phyloP scores from a whole-genome alignment of 2,797 vertebrate species.

The Chiroxiphia lanceolata region DNA sequence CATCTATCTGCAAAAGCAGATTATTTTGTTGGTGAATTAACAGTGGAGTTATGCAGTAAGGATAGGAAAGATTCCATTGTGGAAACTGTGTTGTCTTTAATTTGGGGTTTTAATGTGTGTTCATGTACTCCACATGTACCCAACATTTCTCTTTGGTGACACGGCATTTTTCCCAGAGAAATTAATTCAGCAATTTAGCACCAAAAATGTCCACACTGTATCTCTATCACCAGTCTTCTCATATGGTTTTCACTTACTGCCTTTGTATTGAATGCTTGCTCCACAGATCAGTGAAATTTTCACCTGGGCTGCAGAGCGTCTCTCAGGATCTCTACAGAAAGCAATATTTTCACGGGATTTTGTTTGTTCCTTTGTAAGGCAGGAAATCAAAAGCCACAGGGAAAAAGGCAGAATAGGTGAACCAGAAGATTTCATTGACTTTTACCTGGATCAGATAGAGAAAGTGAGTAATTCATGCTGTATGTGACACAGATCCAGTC shows the following conservation, averaged over 20 bases:
- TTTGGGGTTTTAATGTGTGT: not conserved
- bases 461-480: conserved; percentile 11
- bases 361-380: not conserved
- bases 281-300: not conserved
- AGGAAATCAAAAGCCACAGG: conserved; percentile 21
- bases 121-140: not conserved
- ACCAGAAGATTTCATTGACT: conserved; percentile 49
- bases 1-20: not conserved
- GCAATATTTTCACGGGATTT: not conserved
- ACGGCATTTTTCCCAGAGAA: not conserved
- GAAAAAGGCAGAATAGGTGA: not conserved
- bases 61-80: not conserved
- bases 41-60: not conserved
- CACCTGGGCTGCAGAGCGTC: not conserved
- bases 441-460: conserved; percentile 42
- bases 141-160: not conserved
- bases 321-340: not conserved
- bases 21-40: not conserved
- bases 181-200: not conserved
- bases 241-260: not conserved
- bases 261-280: not conserved
- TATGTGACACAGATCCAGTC: not conserved
- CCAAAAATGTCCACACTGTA: not conserved
- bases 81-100: not conserved
- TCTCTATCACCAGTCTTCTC: not conserved